Evolutionary conservation across 2,888 invertebrate genomes (phyloP).

Genomic region (Coleophora flavipennella): DNA sequence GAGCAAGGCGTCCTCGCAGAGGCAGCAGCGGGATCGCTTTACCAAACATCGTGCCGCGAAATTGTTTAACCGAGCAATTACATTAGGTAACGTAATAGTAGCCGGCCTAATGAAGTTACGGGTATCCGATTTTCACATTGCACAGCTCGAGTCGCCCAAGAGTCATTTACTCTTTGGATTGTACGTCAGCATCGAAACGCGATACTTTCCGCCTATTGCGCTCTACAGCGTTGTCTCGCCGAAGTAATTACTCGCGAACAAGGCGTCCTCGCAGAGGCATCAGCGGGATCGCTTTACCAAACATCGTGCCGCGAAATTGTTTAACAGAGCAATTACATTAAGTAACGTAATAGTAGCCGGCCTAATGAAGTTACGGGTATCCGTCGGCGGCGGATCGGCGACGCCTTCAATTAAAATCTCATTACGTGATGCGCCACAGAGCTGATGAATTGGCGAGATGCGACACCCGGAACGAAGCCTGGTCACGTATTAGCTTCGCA

Average conservation of each 20-base stretch:
- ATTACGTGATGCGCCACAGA: conserved; percentile 40
- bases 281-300: conserved; percentile 15
- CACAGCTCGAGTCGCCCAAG: too few relatives aligned
- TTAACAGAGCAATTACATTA: conserved; percentile 59
- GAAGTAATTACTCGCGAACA: conserved; percentile 11
- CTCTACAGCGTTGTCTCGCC: background rate
- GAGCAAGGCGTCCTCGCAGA: conserved; percentile 9
- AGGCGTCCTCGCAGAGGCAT: conserved; percentile 9
- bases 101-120: conserved; percentile 54
- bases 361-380: conserved; percentile 59
- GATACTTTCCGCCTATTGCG: too few relatives aligned
- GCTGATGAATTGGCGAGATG: conserved; percentile 25
- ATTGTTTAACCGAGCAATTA: conserved; percentile 52
- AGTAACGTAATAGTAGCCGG: conserved; percentile 49
- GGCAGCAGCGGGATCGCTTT: conserved; percentile 13
- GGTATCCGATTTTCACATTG: conserved; percentile 18
- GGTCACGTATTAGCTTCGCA: too few relatives aligned
- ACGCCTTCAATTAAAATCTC: conserved; percentile 68
- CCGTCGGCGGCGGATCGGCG: conserved; percentile 46
- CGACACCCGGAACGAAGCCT: conserved; percentile 11
- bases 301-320: conserved; percentile 25
- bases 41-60: conserved; percentile 18
- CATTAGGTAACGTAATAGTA: conserved; percentile 59
- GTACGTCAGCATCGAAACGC: too few relatives aligned
- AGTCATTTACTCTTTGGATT: too few relatives aligned